Percentiles rank a stretch among this genome's conserved stretches.
phyloP scores from a whole-genome alignment of 2,888 invertebrate genomes.

The Choristoneura rosaceana region DNA sequence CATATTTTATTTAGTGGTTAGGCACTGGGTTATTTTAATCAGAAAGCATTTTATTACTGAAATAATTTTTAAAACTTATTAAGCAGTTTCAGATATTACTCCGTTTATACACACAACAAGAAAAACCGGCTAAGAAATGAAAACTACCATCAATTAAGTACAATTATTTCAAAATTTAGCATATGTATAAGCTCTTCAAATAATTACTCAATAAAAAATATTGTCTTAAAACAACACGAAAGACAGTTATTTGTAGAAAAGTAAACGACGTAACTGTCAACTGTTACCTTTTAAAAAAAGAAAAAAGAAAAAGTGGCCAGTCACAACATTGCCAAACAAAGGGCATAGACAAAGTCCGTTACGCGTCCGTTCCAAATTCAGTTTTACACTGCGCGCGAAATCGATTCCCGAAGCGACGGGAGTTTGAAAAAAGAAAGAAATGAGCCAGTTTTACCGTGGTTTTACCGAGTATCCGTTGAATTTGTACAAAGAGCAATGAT shows the following conservation, averaged over 20 bases:
- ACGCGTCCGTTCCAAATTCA: constrained; percentile 21
- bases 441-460: not conserved
- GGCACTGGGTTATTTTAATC: too few species aligned
- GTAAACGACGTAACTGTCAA: not conserved
- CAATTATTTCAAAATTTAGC: too few species aligned
- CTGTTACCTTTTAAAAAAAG: too few species aligned
- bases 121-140: too few species aligned
- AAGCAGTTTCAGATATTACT: too few species aligned
- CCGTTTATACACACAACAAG: too few species aligned
- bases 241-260: not conserved
- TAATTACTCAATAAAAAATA: too few species aligned
- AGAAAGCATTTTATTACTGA: too few species aligned
- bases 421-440: constrained; percentile 4
- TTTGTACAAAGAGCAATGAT: not conserved
- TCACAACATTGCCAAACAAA: constrained; percentile 17
- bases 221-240: not conserved
- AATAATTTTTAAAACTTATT: too few species aligned
- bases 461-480: not conserved
- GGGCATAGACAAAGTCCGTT: constrained; percentile 11
- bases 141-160: too few species aligned
- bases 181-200: too few species aligned
- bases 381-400: constrained; percentile 26
- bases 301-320: not conserved
- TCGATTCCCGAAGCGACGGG: constrained; percentile 13
- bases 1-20: too few species aligned